A percentile compares a stretch with the other conserved stretches of the same genome.
Conservation (phyloP, 2,797 vertebrate species). For the Borostomias antarcticus region DNA sequence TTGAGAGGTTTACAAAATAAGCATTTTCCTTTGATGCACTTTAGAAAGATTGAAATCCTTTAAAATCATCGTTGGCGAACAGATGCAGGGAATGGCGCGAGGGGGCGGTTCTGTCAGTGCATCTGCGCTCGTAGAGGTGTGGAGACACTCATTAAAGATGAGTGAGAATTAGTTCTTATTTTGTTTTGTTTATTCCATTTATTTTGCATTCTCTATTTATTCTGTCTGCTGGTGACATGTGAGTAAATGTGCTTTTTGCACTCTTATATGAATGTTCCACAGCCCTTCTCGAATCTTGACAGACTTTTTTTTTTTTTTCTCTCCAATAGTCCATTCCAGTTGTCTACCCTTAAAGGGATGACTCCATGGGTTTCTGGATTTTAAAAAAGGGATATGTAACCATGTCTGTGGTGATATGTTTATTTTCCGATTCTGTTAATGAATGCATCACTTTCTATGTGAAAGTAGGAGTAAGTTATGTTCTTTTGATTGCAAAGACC, state of each 20-base stretch:
- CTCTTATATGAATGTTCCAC: slow-evolving; percentile 34
- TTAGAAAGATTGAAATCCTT: slow-evolving; percentile 29
- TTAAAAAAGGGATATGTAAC: slow-evolving; percentile 41
- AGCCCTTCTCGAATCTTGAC: slow-evolving; percentile 30
- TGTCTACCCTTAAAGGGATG: background rate
- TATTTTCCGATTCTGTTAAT: slow-evolving; percentile 23
- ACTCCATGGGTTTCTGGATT: slow-evolving; percentile 21
- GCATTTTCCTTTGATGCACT: slow-evolving; percentile 50
- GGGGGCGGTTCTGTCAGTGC: background rate
- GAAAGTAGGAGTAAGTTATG: slow-evolving; percentile 33
- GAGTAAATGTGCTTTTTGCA: slow-evolving; percentile 37
- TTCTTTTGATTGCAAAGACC: slow-evolving; percentile 41
- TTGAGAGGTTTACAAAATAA: slow-evolving; percentile 25
- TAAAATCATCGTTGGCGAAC: slow-evolving; percentile 15
- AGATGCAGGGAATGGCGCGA: slow-evolving; percentile 14
- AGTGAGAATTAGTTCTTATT: slow-evolving; percentile 17
- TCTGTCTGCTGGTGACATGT: slow-evolving; percentile 56
- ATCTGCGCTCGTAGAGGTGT: slow-evolving; percentile 34
- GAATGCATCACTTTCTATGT: slow-evolving; percentile 33
- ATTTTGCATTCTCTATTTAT: slow-evolving; percentile 69
- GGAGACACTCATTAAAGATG: slow-evolving; percentile 14
- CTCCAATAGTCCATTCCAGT: slow-evolving; percentile 1
- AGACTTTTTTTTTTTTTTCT: slow-evolving; percentile 34
- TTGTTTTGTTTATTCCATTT: slow-evolving; percentile 59
- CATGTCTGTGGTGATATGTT: slow-evolving; percentile 34